Evolutionary conservation across 2,113 vertebrate species (phyloP), one percentile per base, ranked within the genome.

Genomic region (Corythoichthys haematopterus): DNA sequence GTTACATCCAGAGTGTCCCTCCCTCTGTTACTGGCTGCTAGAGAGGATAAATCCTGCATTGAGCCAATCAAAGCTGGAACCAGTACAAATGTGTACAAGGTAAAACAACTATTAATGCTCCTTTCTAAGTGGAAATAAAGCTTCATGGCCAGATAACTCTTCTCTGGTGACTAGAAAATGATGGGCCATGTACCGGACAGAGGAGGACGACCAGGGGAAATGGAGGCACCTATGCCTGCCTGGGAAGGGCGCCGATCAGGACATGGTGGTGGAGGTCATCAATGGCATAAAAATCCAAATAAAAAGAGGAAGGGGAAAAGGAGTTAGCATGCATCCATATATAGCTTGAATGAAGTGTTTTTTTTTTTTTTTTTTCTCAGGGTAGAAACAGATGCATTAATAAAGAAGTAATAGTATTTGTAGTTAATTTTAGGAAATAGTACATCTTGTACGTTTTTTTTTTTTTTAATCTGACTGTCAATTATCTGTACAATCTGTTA

Each of bases 161-260:
- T 64, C 9, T 71, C 52, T 73, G 2, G 6, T 85, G 47, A 16
- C 11, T 80, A 96, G 94, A 87, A 86, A 16, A 66, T 93, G 47
- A 95, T 95, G 94, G 94, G 94, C 37, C 74, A 71, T 0, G 93
- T 97, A 12, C 94, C 95, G 1, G 94, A 96, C 84, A 90, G 94
- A 69, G 94, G 94, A 28, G 94, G 95, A 2, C 88, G 94, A 6
- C 94, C 94, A 0, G 85, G 89, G 38, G 94, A 96, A 80, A 90
- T 97, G 0, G 95, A 95, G 72, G 81, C 91, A 0, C 94, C 94
- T 0, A 95, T 95, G 94, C 94, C 94, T 7, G 6, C 0, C 0
- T 97, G 94, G 92, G 82, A 78, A 65, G 84, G 76, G 33, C 89
- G 59, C 33, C 28, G 61, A 46, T 5, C 50, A 50, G 84, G 88